A percentile compares a stretch with the other conserved stretches of the same genome.
Evolutionary conservation across 2,888 invertebrate genomes (phyloP).

Genomic region (Pegoplata infirma): DNA sequence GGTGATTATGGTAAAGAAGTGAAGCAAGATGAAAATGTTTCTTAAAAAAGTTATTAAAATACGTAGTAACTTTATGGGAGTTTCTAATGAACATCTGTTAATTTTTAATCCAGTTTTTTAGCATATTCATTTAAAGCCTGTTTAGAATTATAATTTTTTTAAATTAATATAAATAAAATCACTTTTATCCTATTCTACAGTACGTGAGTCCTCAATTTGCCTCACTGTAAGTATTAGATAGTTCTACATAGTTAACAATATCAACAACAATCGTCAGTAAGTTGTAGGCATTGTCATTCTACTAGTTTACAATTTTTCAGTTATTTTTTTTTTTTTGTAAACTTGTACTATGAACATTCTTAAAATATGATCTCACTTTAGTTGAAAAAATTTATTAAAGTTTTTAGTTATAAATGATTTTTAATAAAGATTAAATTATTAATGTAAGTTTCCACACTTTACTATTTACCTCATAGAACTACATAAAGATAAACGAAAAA

Average conservation of each 20-base stretch:
- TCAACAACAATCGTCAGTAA: too few relatives aligned
- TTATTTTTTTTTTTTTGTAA: too few relatives aligned
- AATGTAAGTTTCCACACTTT: background rate
- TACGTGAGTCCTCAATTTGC: conserved; percentile 58
- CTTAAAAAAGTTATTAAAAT: conserved; percentile 16
- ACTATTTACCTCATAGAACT: background rate
- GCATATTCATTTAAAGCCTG: conserved; percentile 5
- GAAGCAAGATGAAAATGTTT: conserved; percentile 5
- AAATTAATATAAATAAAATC: conserved; percentile 8
- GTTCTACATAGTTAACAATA: too few relatives aligned
- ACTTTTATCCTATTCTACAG: conserved; percentile 27
- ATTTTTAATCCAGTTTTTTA: too few relatives aligned
- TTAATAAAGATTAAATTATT: conserved; percentile 21
- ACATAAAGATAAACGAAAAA: too few relatives aligned
- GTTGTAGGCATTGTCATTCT: conserved; percentile 47
- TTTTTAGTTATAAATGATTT: conserved; percentile 5
- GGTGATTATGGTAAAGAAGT: conserved; percentile 67
- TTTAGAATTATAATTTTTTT: conserved; percentile 30
- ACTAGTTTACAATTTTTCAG: conserved; percentile 47
- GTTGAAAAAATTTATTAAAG: conserved; percentile 5
- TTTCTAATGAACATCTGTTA: too few relatives aligned
- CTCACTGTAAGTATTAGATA: too few relatives aligned
- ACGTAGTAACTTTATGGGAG: too few relatives aligned
- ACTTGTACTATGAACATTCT: conserved; percentile 37
- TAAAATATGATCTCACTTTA: conserved; percentile 51